Conservation (phyloP, 2,888 invertebrate species). For the Sinodicranocentrus sp. region DNA sequence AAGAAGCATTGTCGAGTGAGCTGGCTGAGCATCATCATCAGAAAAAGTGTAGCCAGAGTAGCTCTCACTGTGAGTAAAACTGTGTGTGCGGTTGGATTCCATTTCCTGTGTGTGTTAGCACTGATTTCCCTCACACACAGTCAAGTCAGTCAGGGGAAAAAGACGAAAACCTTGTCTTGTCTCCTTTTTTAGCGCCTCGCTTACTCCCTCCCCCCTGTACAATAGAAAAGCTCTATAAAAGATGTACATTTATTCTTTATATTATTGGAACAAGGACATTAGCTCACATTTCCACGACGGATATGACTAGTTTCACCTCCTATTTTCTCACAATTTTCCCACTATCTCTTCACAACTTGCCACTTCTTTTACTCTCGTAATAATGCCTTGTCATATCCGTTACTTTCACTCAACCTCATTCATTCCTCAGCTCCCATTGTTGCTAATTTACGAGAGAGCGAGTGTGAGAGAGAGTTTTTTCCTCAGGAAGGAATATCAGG, state of each 20-base stretch:
- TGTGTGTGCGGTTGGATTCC: conserved; percentile 75
- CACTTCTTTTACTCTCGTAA: conserved; percentile 36
- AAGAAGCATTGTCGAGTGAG: neutral
- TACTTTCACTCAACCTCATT: conserved; percentile 12
- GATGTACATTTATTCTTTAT: too few species aligned
- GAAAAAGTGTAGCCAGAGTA: conserved; percentile 37
- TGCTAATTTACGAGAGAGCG: too few species aligned
- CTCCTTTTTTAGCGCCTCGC: conserved; percentile 60
- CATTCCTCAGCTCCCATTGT: neutral
- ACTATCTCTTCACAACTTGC: conserved; percentile 68
- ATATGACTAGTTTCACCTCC: conserved; percentile 76
- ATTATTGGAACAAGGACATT: conserved; percentile 70
- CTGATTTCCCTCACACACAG: conserved; percentile 51
- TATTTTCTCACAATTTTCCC: conserved; percentile 71
- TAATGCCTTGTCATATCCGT: conserved; percentile 50
- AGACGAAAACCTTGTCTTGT: conserved; percentile 64
- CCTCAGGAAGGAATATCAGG: neutral
- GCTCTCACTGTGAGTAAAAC: conserved; percentile 40
- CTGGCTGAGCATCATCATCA: conserved; percentile 32
- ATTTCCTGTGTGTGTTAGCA: conserved; percentile 75
- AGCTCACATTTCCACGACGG: conserved; percentile 76
- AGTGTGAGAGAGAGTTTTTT: too few species aligned
- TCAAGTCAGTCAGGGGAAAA: conserved; percentile 63
- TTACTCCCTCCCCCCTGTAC: conserved; percentile 15
- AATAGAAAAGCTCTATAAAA: too few species aligned